A percentile compares a stretch with the other conserved stretches of the same genome.
These are phyloP conservation scores for Gorsachius goisagi DNA, from an alignment of 2,113 vertebrate genomes.

Conservation along the genomic window DNA sequence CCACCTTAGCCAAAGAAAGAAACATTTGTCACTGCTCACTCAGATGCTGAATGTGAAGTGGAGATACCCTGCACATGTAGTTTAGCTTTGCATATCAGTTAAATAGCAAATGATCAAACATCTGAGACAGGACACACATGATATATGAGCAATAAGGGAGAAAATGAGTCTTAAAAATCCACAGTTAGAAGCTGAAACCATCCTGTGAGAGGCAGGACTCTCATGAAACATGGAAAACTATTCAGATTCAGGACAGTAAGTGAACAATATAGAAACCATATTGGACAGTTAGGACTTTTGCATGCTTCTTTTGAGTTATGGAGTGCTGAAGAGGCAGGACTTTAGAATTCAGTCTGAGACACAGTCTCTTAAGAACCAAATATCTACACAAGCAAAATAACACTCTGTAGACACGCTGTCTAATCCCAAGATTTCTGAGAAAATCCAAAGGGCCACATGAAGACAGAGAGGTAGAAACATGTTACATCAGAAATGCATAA, in stretches of 20 bases:
- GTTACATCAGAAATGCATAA: not conserved
- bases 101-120: not conserved
- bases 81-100: not conserved
- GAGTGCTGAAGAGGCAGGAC: not conserved
- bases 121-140: not conserved
- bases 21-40: not conserved
- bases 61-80: not conserved
- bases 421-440: not conserved
- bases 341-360: not conserved
- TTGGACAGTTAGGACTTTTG: not conserved
- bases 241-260: not conserved
- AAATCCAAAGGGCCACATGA: not conserved
- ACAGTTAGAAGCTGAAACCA: not conserved
- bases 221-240: not conserved
- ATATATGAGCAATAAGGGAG: not conserved
- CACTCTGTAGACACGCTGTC: rapidly evolving
- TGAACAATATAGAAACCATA: not conserved
- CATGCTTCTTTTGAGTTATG: not conserved
- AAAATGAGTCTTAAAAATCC: not conserved
- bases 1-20: not conserved
- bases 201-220: not conserved
- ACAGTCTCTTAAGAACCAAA: not conserved
- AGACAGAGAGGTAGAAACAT: not conserved
- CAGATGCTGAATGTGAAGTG: not conserved
- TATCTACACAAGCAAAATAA: not conserved